Percentiles rank a stretch among this genome's conserved stretches.
Conservation (phyloP, 2,888 invertebrate species). For the Oligia strigilis region DNA sequence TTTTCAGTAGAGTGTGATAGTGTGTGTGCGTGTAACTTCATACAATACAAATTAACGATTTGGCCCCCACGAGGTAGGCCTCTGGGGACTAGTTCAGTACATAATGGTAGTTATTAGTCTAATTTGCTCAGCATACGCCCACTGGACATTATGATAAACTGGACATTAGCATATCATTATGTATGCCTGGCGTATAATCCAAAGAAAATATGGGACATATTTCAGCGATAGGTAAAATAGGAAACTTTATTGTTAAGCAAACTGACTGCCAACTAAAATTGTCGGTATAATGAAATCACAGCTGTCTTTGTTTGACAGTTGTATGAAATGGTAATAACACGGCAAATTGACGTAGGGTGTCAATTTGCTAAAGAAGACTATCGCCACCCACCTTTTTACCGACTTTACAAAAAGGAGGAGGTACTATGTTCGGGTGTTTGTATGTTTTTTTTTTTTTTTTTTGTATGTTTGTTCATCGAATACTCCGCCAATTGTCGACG, state of each 20-base stretch:
- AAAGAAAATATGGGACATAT: neutral
- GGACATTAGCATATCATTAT: constrained; percentile 46
- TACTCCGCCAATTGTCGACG: too few relatives aligned
- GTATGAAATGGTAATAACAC: neutral
- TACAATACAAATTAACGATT: constrained; percentile 35
- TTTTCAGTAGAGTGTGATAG: neutral
- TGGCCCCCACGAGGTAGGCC: neutral
- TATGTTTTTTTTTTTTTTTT: too few relatives aligned
- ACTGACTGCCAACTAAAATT: neutral
- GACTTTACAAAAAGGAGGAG: too few relatives aligned
- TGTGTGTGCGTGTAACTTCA: neutral
- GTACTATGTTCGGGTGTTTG: too few relatives aligned
- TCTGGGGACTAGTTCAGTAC: constrained; percentile 24
- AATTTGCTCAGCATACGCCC: constrained; percentile 33
- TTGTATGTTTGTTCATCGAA: too few relatives aligned
- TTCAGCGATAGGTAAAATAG: neutral
- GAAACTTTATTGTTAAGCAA: neutral
- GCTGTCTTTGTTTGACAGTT: neutral
- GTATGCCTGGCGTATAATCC: constrained; percentile 1
- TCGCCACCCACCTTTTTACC: too few relatives aligned
- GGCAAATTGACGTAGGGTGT: too few relatives aligned
- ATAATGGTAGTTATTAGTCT: constrained; percentile 28
- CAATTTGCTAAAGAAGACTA: neutral
- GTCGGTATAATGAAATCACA: neutral
- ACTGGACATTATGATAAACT: constrained; percentile 29